Evolutionary conservation across 2,797 vertebrate species (phyloP).

Genomic region (Nothura maculosa): DNA sequence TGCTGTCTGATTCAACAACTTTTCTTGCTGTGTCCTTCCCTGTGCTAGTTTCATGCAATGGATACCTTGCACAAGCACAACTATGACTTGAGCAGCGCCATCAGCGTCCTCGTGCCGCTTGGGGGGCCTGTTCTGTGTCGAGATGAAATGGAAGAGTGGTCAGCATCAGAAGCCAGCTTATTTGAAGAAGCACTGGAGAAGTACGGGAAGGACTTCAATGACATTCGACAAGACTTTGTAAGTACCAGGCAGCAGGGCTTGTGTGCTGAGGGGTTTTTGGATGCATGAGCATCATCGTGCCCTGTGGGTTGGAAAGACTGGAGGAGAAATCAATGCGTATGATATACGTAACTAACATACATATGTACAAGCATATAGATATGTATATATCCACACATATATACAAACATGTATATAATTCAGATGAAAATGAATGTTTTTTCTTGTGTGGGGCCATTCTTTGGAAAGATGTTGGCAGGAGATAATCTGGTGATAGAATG

Average conservation of each 20-base stretch:
- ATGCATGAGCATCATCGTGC: background rate
- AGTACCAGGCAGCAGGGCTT: conserved; percentile 72
- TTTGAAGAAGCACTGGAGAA: conserved; percentile 98
- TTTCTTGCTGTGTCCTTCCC: background rate
- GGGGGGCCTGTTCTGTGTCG: conserved; percentile 95
- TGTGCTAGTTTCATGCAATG: conserved; percentile 94
- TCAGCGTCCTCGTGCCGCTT: conserved; percentile 93
- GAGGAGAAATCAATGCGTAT: background rate
- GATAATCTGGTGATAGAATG: background rate
- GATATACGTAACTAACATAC: fast-evolving
- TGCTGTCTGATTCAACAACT: background rate
- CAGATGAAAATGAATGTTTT: background rate
- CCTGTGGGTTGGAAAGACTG: background rate
- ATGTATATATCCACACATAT: background rate
- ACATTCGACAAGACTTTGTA: conserved; percentile 99
- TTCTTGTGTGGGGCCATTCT: background rate
- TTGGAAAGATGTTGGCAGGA: background rate
- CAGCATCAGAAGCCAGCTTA: conserved; percentile 95
- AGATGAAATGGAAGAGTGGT: conserved; percentile 99
- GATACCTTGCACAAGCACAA: conserved; percentile 94
- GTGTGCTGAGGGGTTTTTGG: background rate
- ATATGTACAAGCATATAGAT: background rate
- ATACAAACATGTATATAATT: background rate
- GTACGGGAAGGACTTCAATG: conserved; percentile 98
- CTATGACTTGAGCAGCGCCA: conserved; percentile 94